These are phyloP conservation scores for Elephantulus edwardii DNA, from an alignment of 2,113 vertebrate species.

Conservation along the genomic window DNA sequence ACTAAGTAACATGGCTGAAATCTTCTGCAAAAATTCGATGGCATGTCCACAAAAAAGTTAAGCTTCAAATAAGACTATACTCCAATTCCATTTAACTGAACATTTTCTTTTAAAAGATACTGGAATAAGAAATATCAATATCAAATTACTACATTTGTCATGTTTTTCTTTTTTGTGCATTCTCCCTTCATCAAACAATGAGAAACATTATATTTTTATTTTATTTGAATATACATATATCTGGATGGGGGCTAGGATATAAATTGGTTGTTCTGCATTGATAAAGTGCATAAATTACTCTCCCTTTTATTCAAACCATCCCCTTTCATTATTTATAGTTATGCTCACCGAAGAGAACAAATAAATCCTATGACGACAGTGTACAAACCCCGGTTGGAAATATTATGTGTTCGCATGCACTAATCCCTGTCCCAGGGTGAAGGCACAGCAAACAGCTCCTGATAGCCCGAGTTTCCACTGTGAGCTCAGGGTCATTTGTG, in stretches of 20 bases:
- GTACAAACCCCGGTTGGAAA: slow-evolving; percentile 59
- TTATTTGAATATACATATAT: slow-evolving; percentile 55
- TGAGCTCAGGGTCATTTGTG: slow-evolving; percentile 34
- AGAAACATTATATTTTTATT: slow-evolving; percentile 53
- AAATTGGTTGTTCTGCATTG: slow-evolving; percentile 56
- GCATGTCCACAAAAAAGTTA: background rate
- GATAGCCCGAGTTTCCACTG: background rate
- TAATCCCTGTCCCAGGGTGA: slow-evolving; percentile 54
- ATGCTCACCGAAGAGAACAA: slow-evolving; percentile 66
- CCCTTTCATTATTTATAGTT: slow-evolving; percentile 74
- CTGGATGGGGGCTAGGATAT: slow-evolving; percentile 12
- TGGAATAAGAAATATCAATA: slow-evolving; percentile 42
- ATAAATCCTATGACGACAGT: slow-evolving; percentile 65
- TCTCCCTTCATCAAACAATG: slow-evolving; percentile 45
- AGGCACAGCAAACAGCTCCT: slow-evolving; percentile 42
- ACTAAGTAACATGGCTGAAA: slow-evolving; percentile 28
- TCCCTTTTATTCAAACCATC: slow-evolving; percentile 68
- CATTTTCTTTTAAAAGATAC: slow-evolving; percentile 57
- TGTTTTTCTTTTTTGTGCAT: slow-evolving; percentile 15
- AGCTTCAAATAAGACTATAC: background rate
- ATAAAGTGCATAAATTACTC: slow-evolving; percentile 70
- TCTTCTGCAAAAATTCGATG: slow-evolving; percentile 48
- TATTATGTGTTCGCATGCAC: slow-evolving; percentile 41
- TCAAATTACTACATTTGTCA: slow-evolving; percentile 27
- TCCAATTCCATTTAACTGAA: background rate